Conservation (phyloP, 2,113 vertebrate genomes). For the Amazona guildingii region DNA sequence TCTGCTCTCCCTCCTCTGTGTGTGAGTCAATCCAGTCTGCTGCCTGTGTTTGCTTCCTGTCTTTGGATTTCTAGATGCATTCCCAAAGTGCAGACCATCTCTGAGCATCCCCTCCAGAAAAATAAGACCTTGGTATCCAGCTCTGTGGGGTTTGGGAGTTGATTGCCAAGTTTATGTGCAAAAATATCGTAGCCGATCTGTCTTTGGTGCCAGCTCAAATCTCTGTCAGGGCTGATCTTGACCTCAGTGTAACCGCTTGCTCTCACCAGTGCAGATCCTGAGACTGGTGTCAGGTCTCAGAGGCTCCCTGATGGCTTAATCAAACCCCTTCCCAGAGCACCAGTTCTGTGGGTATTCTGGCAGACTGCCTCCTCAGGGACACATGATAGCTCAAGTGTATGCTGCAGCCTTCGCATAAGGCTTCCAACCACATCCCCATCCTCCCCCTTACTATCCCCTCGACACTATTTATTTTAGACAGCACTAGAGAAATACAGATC, state of each 20-base stretch:
- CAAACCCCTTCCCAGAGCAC: conserved; percentile 22
- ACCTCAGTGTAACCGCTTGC: neutral
- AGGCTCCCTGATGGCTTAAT: neutral
- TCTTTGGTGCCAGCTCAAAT: neutral
- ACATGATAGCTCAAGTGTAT: neutral
- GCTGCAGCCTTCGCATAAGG: neutral
- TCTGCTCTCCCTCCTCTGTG: neutral
- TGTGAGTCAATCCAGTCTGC: neutral
- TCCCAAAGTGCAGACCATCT: neutral
- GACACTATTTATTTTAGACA: conserved; percentile 3
- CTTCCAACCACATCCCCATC: neutral
- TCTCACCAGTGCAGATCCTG: neutral
- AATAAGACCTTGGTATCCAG: neutral
- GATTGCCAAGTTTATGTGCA: neutral
- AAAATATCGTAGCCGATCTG: neutral
- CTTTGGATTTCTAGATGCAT: neutral
- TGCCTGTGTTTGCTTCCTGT: neutral
- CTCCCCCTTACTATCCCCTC: neutral
- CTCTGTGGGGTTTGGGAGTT: neutral
- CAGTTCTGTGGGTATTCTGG: neutral
- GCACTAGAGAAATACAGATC: neutral
- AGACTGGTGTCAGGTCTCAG: neutral
- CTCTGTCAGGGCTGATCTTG: neutral
- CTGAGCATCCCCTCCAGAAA: neutral
- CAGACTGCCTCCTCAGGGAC: neutral